Base-by-base conservation (phyloP, 92 coral and sea anemone genomes). In the Umimayanthus chanpuru region DNA sequence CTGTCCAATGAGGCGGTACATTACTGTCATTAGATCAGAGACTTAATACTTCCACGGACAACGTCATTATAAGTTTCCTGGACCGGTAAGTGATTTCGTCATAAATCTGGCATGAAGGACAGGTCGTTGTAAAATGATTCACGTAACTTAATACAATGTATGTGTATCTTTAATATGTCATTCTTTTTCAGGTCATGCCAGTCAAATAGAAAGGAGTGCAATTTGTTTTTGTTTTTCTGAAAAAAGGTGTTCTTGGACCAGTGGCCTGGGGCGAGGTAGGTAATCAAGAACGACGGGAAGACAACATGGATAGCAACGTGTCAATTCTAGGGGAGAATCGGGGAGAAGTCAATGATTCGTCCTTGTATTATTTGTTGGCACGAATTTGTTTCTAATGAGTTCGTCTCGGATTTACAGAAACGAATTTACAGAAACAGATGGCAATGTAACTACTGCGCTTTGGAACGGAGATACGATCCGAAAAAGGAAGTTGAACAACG, bases 401-500 rank as follows among this genome's bases (percentile, higher is more conserved):
- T 71, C 67, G 28, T 44, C 18, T 43, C 21, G 5, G 9, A 47
- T 47, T 47, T 47, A 47, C 50, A 70, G 28, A 44, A 49, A 70
- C 76, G 66, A 25, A 53, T 44, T 15, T 43, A 28, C 20, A 43
- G 73, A 8, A 53, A 16, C 67, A 70, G 14, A 18, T 83, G 53
- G 76, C 5, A 20, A 68, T 15, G 64, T 70, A 41, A 25, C n/a
- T 68, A 2, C 41, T 40, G 6, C 44, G 15, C 14, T 75, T 43
- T 75, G 15, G 26, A 83, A 83, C 40, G 87, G 87, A 83, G 58
- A 25, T 68, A 44, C 87, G 28, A 29, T 83, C 14, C 76, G 87
- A 68, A 83, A 83, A 39, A 70, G 87, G 44, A 41, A 44, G 23
- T 44, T 28, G 14, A 70, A 83, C 65, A 25, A 9, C 30, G 28